A percentile compares a stretch with the other conserved stretches of the same genome.
These are phyloP conservation scores for Mylabris phalerata DNA, from an alignment of 1,140 invertebrate genomes.

Conservation along the genomic window DNA sequence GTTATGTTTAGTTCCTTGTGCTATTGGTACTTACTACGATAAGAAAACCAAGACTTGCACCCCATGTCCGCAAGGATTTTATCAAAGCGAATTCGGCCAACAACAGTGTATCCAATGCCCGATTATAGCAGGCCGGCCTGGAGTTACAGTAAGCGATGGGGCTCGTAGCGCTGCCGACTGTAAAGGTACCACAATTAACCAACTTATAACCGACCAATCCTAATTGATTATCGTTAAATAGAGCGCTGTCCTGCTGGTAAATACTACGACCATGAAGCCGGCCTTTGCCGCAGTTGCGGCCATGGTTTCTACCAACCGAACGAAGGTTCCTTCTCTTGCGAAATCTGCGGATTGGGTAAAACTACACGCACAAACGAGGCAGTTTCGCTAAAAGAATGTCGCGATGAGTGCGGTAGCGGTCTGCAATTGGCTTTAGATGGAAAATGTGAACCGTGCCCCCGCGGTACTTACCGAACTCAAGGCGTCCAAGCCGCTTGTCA, in stretches of 20 bases:
- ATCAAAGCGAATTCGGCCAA: constrained; percentile 91
- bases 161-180: constrained; percentile 83
- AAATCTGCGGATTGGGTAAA: constrained; percentile 84
- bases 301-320: constrained; percentile 90
- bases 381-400: constrained; percentile 77
- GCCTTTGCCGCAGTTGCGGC: constrained; percentile 83
- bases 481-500: constrained; percentile 84
- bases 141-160: constrained; percentile 78
- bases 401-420: constrained; percentile 85
- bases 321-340: constrained; percentile 85
- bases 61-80: constrained; percentile 81
- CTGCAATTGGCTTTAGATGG: constrained; percentile 84
- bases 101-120: constrained; percentile 82
- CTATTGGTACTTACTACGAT: constrained; percentile 85
- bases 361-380: constrained; percentile 89
- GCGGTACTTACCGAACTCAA: constrained; percentile 83
- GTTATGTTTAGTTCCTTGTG: constrained; percentile 75
- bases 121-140: constrained; percentile 73
- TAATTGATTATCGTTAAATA: constrained; percentile 32
- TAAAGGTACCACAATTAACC: constrained; percentile 57
- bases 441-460: constrained; percentile 84
- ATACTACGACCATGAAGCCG: constrained; percentile 80
- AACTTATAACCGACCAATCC: background rate
- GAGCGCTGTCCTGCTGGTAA: constrained; percentile 87
- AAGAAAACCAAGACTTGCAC: constrained; percentile 66